phyloP scores from a whole-genome alignment of 2,797 vertebrate genomes.

The Pterois miles region DNA sequence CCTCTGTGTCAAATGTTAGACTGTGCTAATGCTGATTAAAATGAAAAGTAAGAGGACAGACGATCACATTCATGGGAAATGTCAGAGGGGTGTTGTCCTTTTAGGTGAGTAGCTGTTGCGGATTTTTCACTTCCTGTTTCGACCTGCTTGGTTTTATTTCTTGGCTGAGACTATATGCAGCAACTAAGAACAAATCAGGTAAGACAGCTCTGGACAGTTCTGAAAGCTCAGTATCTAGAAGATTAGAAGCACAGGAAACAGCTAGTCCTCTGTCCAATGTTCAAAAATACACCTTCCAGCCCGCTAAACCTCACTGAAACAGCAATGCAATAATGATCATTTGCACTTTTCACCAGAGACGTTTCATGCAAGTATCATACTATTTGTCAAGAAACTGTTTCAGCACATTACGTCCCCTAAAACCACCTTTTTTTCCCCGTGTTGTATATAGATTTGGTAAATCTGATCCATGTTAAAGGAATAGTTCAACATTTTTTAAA shows the following conservation, averaged over 20 bases:
- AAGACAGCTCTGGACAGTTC: not conserved
- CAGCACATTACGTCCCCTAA: not conserved
- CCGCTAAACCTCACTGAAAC: not conserved
- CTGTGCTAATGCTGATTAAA: slow-evolving; percentile 36
- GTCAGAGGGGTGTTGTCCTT: not conserved
- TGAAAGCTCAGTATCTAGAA: not conserved
- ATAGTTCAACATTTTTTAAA: not conserved
- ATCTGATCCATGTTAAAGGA: not conserved
- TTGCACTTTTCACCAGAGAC: not conserved
- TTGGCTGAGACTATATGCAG: not conserved
- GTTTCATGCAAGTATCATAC: not conserved
- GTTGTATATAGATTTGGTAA: not conserved
- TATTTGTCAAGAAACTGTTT: not conserved
- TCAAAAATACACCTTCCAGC: not conserved
- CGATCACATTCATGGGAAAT: slow-evolving; percentile 6
- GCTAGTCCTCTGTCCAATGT: not conserved
- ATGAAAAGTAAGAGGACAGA: slow-evolving; percentile 6
- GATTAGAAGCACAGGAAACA: not conserved
- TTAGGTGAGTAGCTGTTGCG: not conserved
- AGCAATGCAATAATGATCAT: not conserved
- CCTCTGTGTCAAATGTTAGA: slow-evolving; percentile 37
- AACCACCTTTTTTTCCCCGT: not conserved
- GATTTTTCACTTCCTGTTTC: not conserved
- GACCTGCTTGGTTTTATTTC: not conserved
- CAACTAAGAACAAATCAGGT: not conserved